A percentile compares a stretch with the other conserved stretches of the same genome.
Evolutionary conservation across 2,113 vertebrate genomes (phyloP).

Genomic region (Brachionichthys hirsutus): DNA sequence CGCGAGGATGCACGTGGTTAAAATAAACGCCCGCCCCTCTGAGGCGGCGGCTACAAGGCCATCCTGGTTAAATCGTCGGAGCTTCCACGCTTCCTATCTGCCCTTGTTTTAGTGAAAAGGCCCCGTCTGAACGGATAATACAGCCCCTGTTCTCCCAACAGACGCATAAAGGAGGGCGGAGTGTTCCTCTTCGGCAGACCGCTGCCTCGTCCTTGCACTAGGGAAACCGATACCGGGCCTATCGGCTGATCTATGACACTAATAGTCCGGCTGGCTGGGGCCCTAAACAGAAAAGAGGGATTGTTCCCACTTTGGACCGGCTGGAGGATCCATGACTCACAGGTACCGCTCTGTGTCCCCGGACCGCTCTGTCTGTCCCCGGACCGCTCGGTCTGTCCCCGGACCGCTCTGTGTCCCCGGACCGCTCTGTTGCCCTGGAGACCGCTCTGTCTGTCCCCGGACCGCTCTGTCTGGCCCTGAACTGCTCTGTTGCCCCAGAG

Average conservation of each 20-base stretch:
- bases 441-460: too few species aligned
- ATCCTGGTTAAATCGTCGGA: constrained; percentile 58
- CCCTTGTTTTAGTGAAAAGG: constrained; percentile 69
- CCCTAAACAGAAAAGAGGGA: constrained; percentile 86
- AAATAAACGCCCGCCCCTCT: constrained; percentile 29
- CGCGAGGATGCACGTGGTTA: not conserved
- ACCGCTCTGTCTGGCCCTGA: too few species aligned
- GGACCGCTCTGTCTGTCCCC: constrained; percentile 93
- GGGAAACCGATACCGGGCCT: constrained; percentile 81
- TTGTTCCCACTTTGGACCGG: constrained; percentile 92
- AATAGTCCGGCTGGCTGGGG: constrained; percentile 87
- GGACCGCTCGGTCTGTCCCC: too few species aligned
- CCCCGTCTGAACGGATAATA: constrained; percentile 74
- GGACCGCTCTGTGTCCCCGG: too few species aligned
- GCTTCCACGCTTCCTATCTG: constrained; percentile 70
- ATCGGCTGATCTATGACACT: constrained; percentile 89
- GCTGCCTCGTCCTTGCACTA: constrained; percentile 78
- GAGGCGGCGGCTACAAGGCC: constrained; percentile 50
- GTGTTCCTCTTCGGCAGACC: constrained; percentile 77
- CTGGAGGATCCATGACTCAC: constrained; percentile 88
- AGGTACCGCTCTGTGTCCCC: constrained; percentile 85
- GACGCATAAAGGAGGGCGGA: constrained; percentile 74
- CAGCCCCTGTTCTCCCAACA: constrained; percentile 76
- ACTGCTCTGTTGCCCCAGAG: too few species aligned
- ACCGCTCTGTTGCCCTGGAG: too few species aligned